A percentile compares a stretch with the other conserved stretches of the same genome.
Conservation (phyloP, 2,113 vertebrate genomes). For the Tyto alba region DNA sequence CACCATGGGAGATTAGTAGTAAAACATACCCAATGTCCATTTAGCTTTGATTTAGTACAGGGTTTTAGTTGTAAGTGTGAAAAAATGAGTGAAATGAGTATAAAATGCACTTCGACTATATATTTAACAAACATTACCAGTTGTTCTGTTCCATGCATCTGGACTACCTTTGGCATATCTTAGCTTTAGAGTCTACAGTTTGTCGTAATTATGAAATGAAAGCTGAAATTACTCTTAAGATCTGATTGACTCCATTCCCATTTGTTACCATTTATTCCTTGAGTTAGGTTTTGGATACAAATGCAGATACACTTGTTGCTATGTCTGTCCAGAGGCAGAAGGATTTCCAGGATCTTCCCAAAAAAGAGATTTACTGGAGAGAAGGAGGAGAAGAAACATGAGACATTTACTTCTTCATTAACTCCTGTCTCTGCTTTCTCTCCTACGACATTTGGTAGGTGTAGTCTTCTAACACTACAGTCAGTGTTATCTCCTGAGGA, state of each 20-base stretch:
- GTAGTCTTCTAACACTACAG: not conserved
- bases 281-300: not conserved
- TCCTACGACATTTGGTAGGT: not conserved
- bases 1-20: not conserved
- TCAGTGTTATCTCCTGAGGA: not conserved
- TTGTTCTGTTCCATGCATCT: not conserved
- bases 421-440: not conserved
- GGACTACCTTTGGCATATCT: not conserved
- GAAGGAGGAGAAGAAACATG: not conserved
- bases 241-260: not conserved
- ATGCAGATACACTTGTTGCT: not conserved
- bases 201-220: not conserved
- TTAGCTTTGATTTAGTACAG: not conserved
- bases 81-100: not conserved
- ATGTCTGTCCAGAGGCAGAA: not conserved
- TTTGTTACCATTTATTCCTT: not conserved
- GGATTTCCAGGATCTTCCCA: not conserved
- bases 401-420: not conserved
- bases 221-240: not conserved
- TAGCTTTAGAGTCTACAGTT: not conserved
- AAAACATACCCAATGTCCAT: not conserved
- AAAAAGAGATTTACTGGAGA: not conserved
- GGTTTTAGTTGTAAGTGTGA: not conserved
- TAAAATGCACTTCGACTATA: not conserved
- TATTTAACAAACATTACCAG: not conserved